phyloP scores from a whole-genome alignment of 2,113 vertebrate species.

The Platanista minor region DNA sequence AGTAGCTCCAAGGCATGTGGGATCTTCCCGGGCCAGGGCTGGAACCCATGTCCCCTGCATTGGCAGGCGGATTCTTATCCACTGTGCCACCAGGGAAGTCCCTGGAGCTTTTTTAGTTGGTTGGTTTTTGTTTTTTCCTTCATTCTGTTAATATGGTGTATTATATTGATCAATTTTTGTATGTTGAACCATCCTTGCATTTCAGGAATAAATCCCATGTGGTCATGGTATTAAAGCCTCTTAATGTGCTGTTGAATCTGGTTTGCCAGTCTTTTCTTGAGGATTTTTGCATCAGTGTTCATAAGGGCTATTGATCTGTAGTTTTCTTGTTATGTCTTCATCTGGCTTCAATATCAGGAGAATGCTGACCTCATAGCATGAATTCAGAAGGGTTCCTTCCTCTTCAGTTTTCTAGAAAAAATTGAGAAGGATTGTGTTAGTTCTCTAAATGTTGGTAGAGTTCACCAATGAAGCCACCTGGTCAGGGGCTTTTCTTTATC shows the following conservation, averaged over 20 bases:
- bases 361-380: not conserved
- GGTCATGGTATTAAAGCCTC: not conserved
- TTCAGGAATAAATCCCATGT: not conserved
- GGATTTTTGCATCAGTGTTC: not conserved
- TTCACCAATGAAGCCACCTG: not conserved
- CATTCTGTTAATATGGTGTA: not conserved
- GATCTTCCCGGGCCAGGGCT: no score
- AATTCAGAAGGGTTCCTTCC: not conserved
- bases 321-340: not conserved
- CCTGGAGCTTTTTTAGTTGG: no score
- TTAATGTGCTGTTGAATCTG: not conserved
- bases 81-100: no score
- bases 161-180: not conserved
- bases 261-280: not conserved
- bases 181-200: not conserved
- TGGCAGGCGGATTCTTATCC: no score
- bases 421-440: not conserved
- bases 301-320: not conserved
- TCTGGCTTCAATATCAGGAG: not conserved
- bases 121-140: not conserved
- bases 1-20: no score
- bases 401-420: not conserved
- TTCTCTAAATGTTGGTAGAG: not conserved
- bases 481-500: not conserved
- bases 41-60: no score